A percentile compares a stretch with the other conserved stretches of the same genome.
These are phyloP conservation scores for Ormia ochracea DNA, from an alignment of 2,888 invertebrate species.

Conservation along the genomic window DNA sequence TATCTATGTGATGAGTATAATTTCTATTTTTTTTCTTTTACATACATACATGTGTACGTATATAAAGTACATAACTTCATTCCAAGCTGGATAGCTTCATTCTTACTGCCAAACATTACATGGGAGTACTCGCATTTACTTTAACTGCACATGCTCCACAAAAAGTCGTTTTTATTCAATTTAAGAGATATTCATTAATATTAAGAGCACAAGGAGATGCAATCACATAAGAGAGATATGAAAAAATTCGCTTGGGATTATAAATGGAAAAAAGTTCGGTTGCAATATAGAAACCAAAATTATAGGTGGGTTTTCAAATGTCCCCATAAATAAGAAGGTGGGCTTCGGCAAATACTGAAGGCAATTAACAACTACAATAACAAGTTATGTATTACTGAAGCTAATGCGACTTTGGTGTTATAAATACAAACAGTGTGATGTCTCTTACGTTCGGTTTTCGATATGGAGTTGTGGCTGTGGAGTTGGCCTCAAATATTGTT, in stretches of 20 bases:
- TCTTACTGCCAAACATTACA: constrained; percentile 15
- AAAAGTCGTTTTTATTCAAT: background rate
- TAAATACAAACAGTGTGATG: constrained; percentile 52
- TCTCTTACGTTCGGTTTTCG: constrained; percentile 41
- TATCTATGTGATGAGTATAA: constrained; percentile 51
- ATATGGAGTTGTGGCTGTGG: background rate
- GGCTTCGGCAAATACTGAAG: constrained; percentile 33
- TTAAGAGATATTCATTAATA: constrained; percentile 11
- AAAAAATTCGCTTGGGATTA: constrained; percentile 32
- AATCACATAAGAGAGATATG: background rate
- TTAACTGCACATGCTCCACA: constrained; percentile 48
- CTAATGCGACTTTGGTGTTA: constrained; percentile 49
- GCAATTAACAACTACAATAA: background rate
- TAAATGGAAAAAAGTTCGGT: background rate
- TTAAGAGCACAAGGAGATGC: constrained; percentile 33
- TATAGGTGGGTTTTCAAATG: constrained; percentile 39
- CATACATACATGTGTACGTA: too few species aligned
- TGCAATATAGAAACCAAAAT: background rate
- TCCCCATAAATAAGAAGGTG: constrained; percentile 51
- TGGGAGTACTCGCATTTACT: too few species aligned
- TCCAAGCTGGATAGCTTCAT: background rate
- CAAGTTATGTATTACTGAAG: background rate
- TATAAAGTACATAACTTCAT: constrained; percentile 35
- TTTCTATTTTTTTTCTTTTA: constrained; percentile 23
- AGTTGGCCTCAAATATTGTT: constrained; percentile 9